These are phyloP conservation scores for Dendropsophus ebraccatus DNA, from an alignment of 2,113 vertebrate species.

Conservation along the genomic window DNA sequence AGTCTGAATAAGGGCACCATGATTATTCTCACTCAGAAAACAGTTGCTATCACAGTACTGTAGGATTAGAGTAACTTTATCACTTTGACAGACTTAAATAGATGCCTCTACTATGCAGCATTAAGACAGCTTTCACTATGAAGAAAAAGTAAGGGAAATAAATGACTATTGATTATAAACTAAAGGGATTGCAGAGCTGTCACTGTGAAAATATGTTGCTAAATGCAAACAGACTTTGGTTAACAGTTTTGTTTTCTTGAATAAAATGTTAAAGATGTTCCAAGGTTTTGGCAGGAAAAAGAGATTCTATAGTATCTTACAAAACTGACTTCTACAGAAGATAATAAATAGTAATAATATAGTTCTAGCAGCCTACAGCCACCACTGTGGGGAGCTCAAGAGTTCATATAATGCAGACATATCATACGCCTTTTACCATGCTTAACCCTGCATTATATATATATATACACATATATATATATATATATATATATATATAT, in stretches of 20 bases:
- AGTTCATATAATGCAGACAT: too few relatives aligned
- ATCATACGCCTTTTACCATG: too few relatives aligned
- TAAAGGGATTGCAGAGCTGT: constrained; percentile 13
- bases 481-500: too few relatives aligned
- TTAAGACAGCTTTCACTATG: background rate
- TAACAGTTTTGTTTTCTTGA: constrained; percentile 29
- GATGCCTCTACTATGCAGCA: background rate
- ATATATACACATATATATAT: background rate
- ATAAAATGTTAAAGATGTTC: constrained; percentile 24
- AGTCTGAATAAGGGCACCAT: constrained; percentile 10
- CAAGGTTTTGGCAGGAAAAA: background rate
- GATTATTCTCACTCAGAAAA: constrained; percentile 12
- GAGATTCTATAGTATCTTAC: background rate
- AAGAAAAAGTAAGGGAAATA: constrained; percentile 11
- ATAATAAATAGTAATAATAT: background rate
- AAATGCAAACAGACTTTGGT: constrained; percentile 14
- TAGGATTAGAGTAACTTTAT: constrained; percentile 16
- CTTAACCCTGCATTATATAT: too few relatives aligned
- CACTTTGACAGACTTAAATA: constrained; percentile 12
- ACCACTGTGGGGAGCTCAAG: background rate
- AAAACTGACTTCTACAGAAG: background rate
- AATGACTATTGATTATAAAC: constrained; percentile 41
- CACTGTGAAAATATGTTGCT: constrained; percentile 33
- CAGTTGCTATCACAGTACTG: constrained; percentile 5
- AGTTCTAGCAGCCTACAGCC: too few relatives aligned